Conservation (phyloP, 1,140 invertebrate species). For the Copidosoma floridanum region DNA sequence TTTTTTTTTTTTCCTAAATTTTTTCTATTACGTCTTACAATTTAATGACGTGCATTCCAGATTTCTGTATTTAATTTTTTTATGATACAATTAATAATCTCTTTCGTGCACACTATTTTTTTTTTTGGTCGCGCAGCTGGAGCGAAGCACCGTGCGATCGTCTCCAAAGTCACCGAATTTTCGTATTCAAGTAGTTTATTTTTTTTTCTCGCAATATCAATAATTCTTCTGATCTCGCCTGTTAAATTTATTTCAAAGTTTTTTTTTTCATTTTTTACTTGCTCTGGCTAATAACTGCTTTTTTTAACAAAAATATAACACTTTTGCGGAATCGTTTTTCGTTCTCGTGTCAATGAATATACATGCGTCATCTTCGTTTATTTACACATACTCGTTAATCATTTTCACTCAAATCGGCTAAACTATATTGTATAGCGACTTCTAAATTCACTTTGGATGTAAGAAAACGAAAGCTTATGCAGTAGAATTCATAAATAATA, state of each 20-base stretch:
- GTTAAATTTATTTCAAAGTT: neutral
- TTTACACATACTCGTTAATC: constrained; percentile 19
- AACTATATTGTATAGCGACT: neutral
- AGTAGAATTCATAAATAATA: neutral
- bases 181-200: constrained; percentile 2
- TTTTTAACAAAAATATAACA: constrained; percentile 27
- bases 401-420: constrained; percentile 13
- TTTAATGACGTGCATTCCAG: neutral
- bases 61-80: neutral
- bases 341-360: constrained; percentile 10
- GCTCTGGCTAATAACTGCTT: constrained; percentile 6
- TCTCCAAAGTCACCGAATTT: constrained; percentile 24
- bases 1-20: constrained; percentile 1
- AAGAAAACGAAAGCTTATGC: neutral
- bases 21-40: constrained; percentile 3
- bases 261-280: constrained; percentile 1
- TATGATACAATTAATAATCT: constrained; percentile 18
- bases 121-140: constrained; percentile 3
- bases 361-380: constrained; percentile 14
- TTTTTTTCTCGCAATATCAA: neutral
- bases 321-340: constrained; percentile 12
- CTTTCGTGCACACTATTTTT: constrained; percentile 13
- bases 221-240: constrained; percentile 6
- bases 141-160: constrained; percentile 24
- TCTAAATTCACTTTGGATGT: constrained; percentile 3